phyloP scores from a whole-genome alignment of 2,113 vertebrate genomes.

The Haplochromis vanheusdeni region DNA sequence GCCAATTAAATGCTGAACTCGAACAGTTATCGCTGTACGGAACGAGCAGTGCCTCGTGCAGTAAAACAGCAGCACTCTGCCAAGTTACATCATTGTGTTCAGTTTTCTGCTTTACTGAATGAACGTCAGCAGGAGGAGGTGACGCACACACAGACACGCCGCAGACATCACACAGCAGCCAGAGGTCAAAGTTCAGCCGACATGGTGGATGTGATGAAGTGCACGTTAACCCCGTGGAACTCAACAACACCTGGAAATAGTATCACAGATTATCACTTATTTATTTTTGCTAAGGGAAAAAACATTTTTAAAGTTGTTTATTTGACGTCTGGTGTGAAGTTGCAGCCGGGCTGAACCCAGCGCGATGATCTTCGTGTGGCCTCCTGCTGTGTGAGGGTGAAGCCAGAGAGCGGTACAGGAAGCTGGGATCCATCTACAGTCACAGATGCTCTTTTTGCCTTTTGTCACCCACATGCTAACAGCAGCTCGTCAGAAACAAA shows the following conservation, averaged over 20 bases:
- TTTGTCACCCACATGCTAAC: background rate
- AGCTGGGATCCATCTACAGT: background rate
- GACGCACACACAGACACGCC: background rate
- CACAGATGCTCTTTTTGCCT: background rate
- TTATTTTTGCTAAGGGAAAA: background rate
- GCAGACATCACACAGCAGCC: background rate
- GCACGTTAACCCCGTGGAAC: background rate
- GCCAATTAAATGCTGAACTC: background rate
- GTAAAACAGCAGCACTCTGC: background rate
- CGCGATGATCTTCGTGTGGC: background rate
- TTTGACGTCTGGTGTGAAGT: background rate
- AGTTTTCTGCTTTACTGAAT: background rate
- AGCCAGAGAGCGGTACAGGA: background rate
- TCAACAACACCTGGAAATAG: background rate
- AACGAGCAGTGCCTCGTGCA: background rate
- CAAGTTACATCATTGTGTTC: background rate
- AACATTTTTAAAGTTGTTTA: fast-evolving
- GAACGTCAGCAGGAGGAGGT: background rate
- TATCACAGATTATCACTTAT: background rate
- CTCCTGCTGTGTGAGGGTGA: background rate
- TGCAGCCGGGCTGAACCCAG: background rate
- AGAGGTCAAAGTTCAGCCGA: background rate
- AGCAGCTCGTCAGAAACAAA: background rate
- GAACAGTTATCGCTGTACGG: background rate
- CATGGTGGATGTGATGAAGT: background rate